Percentiles rank a stretch among this genome's conserved stretches.
These are phyloP conservation scores for Drosophila tanythrix DNA, from an alignment of 2,888 invertebrate genomes.

Conservation along the genomic window DNA sequence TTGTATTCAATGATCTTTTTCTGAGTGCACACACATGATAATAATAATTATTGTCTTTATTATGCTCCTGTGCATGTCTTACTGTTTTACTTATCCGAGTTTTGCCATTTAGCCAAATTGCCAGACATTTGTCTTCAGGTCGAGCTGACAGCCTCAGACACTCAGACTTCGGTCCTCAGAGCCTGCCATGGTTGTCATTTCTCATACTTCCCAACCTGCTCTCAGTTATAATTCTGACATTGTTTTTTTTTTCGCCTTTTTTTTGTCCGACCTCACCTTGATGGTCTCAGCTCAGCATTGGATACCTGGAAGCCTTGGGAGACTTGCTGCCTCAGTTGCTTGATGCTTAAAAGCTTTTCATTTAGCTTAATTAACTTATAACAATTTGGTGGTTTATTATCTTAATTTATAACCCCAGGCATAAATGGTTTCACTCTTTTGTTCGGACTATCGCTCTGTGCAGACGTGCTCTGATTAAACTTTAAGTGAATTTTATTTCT, in stretches of 20 bases:
- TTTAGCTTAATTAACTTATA: constrained; percentile 81
- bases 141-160: constrained; percentile 18
- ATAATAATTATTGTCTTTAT: constrained; percentile 80
- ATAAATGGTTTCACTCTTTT: constrained; percentile 50
- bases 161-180: constrained; percentile 8
- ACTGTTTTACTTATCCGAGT: constrained; percentile 66
- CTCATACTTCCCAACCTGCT: constrained; percentile 27
- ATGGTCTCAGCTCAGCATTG: constrained; percentile 37
- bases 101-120: constrained; percentile 79
- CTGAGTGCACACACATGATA: constrained; percentile 65
- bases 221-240: constrained; percentile 40
- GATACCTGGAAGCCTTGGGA: constrained; percentile 15
- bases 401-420: constrained; percentile 73
- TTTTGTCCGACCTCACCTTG: constrained; percentile 44
- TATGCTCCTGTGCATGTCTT: constrained; percentile 76
- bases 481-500: constrained; percentile 55
- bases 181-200: constrained; percentile 29
- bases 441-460: constrained; percentile 4
- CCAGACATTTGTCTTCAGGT: constrained; percentile 77
- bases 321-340: constrained; percentile 24
- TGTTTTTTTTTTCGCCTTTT: constrained; percentile 4
- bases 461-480: constrained; percentile 45
- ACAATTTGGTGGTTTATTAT: constrained; percentile 78
- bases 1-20: background rate
- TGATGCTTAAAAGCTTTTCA: constrained; percentile 77